Evolutionary conservation across 2,113 vertebrate species (phyloP).

Genomic region (Daphoenositta chrysoptera): DNA sequence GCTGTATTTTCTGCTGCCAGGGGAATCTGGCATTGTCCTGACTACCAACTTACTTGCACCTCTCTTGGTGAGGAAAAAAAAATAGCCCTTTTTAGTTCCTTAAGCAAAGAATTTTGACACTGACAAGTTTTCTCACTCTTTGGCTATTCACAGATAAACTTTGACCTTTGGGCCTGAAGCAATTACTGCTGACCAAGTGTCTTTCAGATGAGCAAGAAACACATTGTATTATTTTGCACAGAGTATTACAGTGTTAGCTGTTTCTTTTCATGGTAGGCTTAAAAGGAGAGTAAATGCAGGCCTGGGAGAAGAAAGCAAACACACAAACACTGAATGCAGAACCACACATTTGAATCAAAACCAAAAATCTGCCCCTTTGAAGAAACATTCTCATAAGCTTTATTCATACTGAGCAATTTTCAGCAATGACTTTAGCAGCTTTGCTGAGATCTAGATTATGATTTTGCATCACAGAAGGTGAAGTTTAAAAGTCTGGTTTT

Average conservation of each 20-base stretch:
- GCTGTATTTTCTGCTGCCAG: not conserved
- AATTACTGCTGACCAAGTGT: not conserved
- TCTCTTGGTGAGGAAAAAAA: not conserved
- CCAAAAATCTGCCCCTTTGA: not conserved
- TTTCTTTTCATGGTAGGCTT: conserved; percentile 16
- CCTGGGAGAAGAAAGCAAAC: not conserved
- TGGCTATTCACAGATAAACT: not conserved
- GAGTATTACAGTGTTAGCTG: not conserved
- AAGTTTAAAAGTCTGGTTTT: not conserved
- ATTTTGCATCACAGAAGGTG: not conserved
- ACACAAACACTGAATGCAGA: not conserved
- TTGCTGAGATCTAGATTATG: not conserved
- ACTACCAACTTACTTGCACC: conserved; percentile 1
- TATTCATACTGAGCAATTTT: not conserved
- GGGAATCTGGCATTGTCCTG: conserved; percentile 4
- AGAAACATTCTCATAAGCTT: not conserved
- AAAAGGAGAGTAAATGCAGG: conserved; percentile 4
- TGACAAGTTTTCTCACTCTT: not conserved
- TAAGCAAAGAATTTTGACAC: not conserved
- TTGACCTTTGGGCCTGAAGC: not conserved
- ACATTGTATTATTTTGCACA: not conserved
- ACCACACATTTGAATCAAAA: not conserved
- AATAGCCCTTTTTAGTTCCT: not conserved
- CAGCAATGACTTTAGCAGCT: not conserved
- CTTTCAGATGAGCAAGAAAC: not conserved